Evolutionary conservation across 2,113 vertebrate genomes (phyloP).

Genomic region (Dicaeum eximium): DNA sequence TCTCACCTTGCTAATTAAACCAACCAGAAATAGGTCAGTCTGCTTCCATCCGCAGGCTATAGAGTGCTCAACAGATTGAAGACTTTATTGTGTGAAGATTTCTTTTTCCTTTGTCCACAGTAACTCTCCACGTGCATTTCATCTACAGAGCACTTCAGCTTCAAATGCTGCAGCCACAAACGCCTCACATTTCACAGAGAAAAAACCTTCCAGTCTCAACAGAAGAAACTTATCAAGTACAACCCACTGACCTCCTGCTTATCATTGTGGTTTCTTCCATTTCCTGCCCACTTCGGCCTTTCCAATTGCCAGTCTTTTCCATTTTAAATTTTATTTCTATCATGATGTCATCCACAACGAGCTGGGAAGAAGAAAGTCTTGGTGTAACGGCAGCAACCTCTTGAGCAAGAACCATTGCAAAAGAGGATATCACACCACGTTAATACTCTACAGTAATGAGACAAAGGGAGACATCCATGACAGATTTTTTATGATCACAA

Average conservation of each 20-base stretch:
- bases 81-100: background rate
- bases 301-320: background rate
- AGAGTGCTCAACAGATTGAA: background rate
- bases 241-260: background rate
- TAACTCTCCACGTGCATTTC: fast-evolving
- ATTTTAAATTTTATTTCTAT: background rate
- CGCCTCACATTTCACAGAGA: background rate
- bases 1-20: slow-evolving; percentile 33
- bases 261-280: background rate
- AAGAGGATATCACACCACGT: background rate
- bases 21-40: background rate
- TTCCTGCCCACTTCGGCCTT: background rate
- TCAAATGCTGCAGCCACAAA: background rate
- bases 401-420: background rate
- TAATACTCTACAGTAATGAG: background rate
- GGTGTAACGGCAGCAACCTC: background rate
- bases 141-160: background rate
- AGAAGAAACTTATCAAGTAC: background rate
- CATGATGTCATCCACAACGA: background rate
- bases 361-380: background rate
- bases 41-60: background rate
- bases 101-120: background rate
- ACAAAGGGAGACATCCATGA: background rate
- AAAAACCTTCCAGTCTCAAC: background rate
- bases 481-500: background rate